A percentile compares a stretch with the other conserved stretches of the same genome.
Evolutionary conservation across 2,113 vertebrate genomes (phyloP).

Genomic region (Triplophysa rosa): DNA sequence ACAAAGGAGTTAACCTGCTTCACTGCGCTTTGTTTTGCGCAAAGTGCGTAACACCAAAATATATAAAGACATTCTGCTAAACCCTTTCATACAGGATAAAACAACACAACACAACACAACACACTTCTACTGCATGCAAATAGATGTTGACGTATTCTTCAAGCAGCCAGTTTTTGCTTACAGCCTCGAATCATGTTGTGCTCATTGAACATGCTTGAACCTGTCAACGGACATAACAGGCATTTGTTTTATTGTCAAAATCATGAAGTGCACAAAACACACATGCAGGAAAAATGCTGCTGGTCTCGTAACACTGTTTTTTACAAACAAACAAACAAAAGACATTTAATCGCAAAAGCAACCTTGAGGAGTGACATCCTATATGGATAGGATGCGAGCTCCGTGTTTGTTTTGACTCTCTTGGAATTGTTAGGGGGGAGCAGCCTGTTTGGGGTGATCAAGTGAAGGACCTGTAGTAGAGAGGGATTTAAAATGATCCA

Average conservation of each 20-base stretch:
- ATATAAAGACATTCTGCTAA: too few species aligned
- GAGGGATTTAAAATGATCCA: constrained; percentile 67
- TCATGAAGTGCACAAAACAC: neutral
- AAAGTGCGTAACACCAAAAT: neutral
- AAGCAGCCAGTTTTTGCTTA: constrained; percentile 28
- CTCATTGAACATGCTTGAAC: constrained; percentile 20
- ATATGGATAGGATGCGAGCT: constrained; percentile 13
- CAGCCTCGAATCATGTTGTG: neutral
- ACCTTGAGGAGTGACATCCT: neutral
- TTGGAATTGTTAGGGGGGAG: constrained; percentile 10
- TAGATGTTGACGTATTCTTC: constrained; percentile 39
- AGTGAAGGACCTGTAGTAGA: constrained; percentile 62
- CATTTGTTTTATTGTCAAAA: constrained; percentile 29
- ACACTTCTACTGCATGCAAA: constrained; percentile 24
- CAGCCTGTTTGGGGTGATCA: constrained; percentile 61
- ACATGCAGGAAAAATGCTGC: neutral
- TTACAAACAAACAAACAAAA: neutral
- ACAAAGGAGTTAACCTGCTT: neutral
- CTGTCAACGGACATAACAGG: constrained; percentile 19
- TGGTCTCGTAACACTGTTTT: neutral
- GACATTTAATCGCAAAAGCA: neutral
- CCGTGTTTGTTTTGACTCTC: constrained; percentile 27
- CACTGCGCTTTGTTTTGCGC: constrained; percentile 30
- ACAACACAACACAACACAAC: constrained; percentile 24
- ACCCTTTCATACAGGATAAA: neutral